Percentiles rank a stretch among this genome's conserved stretches.
Evolutionary conservation across 2,113 vertebrate species (phyloP).

Genomic region (Grallaria varia): DNA sequence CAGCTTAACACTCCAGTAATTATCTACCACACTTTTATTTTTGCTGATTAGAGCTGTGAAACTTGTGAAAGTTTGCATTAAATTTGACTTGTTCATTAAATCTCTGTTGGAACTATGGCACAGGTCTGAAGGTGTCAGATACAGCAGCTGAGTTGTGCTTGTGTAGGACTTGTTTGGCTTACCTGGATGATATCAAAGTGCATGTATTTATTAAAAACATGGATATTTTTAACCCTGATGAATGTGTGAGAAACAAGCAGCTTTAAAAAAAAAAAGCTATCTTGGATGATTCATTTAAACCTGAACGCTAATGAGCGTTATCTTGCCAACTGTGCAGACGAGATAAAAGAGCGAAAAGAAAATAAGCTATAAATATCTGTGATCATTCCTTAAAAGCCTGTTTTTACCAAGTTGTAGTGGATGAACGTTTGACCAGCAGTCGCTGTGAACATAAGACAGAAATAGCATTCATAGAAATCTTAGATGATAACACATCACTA

Average conservation of each 20-base stretch:
- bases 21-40: constrained; percentile 38
- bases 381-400: constrained; percentile 33
- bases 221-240: constrained; percentile 33
- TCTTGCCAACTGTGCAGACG: not conserved
- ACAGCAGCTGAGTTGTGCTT: not conserved
- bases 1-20: constrained; percentile 38
- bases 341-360: constrained; percentile 37
- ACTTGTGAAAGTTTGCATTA: constrained; percentile 17
- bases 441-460: constrained; percentile 64
- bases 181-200: constrained; percentile 5
- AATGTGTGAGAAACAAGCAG: not conserved
- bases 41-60: constrained; percentile 36
- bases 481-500: constrained; percentile 74
- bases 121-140: constrained; percentile 8
- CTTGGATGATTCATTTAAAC: constrained; percentile 21
- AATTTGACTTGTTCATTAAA: constrained; percentile 51
- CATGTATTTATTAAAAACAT: not conserved
- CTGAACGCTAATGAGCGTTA: constrained; percentile 10
- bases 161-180: not conserved
- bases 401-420: constrained; percentile 53
- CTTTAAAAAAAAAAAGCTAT: not conserved
- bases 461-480: constrained; percentile 79
- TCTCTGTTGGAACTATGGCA: not conserved
- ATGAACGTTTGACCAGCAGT: constrained; percentile 54
- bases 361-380: constrained; percentile 53